Conservation (phyloP, 2,888 invertebrate genomes). For the Geotrupes spiniger region DNA sequence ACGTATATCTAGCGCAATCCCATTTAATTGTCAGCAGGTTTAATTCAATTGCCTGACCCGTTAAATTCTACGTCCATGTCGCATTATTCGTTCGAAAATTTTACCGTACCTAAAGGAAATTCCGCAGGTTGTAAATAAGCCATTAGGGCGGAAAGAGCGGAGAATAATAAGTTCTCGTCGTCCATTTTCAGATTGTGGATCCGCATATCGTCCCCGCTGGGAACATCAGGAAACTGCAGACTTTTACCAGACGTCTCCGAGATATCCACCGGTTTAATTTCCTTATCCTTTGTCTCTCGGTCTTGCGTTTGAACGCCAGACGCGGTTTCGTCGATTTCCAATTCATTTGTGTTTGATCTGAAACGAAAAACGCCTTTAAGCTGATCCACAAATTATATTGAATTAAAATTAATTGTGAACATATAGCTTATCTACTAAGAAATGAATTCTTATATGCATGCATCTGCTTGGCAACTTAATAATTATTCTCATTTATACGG, state of each 20-base stretch:
- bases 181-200: conserved; percentile 56
- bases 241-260: conserved; percentile 1
- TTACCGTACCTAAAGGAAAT: conserved; percentile 61
- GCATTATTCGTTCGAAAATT: conserved; percentile 1
- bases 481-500: no score
- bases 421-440: no score
- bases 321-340: not conserved
- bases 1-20: no score
- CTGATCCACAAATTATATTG: no score
- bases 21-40: no score
- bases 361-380: no score
- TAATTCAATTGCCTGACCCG: no score
- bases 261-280: conserved; percentile 1
- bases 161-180: conserved; percentile 61
- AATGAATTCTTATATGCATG: no score
- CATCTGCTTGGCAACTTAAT: no score
- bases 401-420: no score
- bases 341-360: no score
- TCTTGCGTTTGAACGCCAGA: not conserved
- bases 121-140: conserved; percentile 63
- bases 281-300: conserved; percentile 4
- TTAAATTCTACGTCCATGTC: no score
- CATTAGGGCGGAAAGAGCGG: conserved; percentile 61
- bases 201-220: conserved; percentile 45
- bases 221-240: conserved; percentile 43